A percentile compares a stretch with the other conserved stretches of the same genome.
These are phyloP conservation scores for Pollenia griseotomentosa DNA, from an alignment of 2,888 invertebrate genomes.

Conservation along the genomic window DNA sequence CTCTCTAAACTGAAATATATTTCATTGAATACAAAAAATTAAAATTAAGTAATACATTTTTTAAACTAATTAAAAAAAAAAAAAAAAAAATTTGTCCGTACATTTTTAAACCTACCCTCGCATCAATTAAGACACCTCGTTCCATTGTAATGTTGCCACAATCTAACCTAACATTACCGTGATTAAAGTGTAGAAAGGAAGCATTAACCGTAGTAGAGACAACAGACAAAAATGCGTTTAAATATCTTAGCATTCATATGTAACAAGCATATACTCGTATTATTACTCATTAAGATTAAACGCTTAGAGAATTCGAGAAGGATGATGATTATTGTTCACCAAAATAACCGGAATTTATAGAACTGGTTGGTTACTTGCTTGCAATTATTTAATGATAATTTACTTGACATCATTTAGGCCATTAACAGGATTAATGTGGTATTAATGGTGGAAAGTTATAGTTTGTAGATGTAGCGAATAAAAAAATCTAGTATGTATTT, in stretches of 20 bases:
- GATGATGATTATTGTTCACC: constrained; percentile 25
- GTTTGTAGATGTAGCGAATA: not conserved
- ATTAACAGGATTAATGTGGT: constrained; percentile 56
- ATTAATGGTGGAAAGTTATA: constrained; percentile 6
- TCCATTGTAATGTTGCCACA: not conserved
- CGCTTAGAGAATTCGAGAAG: not conserved
- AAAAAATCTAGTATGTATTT: too few relatives aligned
- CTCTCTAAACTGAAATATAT: not conserved
- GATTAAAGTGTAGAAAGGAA: constrained; percentile 47
- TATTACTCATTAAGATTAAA: constrained; percentile 37
- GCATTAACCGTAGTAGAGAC: constrained; percentile 5
- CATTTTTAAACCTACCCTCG: not conserved
- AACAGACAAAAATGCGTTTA: constrained; percentile 24
- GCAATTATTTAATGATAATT: constrained; percentile 38
- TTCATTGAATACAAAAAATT: too few relatives aligned
- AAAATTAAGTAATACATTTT: too few relatives aligned
- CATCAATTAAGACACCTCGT: constrained; percentile 28
- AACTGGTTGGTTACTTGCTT: constrained; percentile 41
- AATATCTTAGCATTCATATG: constrained; percentile 13
- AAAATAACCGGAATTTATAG: not conserved
- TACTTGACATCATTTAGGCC: constrained; percentile 50
- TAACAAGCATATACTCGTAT: constrained; percentile 5
- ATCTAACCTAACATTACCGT: constrained; percentile 26
- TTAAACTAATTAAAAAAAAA: too few relatives aligned
- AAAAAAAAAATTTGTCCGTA: not conserved